Base-by-base conservation (phyloP, 2,113 vertebrate genomes). In the Odontophorus gujanensis region DNA sequence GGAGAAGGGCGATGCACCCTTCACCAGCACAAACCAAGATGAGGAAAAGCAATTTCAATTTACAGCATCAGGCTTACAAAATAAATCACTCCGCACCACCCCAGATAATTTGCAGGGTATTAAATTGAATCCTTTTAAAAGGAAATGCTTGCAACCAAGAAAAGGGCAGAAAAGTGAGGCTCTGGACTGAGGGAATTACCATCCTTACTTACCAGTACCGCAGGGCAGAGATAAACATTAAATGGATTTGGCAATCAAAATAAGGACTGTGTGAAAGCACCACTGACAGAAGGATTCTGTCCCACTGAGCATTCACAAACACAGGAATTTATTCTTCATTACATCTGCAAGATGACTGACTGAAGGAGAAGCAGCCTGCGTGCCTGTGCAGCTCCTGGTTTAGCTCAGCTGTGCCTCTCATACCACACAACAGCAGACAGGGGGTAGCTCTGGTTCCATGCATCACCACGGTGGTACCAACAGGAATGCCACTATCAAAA, bases 1-100 rank as follows among this genome's bases (percentile, higher is more conserved):
- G 80, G 61, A 67, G 57, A 26, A 17, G 30, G n/a, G 28, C 34
- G 36, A 32, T 7, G 14, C 0, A 0, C 51, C 90, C 28, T 48
- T 42, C 0, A 1, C 40, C 40, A 69, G 82, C 63, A 28, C 0
- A 0, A 12, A 8, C 55, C 0, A 2, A 50, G 67, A 68, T 51
- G 86, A 93, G 90, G 57, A 95, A 96, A 96, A 95, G 93, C 79
- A 96, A 96, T 96, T 97, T 96, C 92, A 61, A 81, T 87, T 94
- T 71, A 42, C 48, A 57, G 72, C 50, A 65, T 76, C 85, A 93
- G 61, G 73, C 73, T 96, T 94, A 87, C 81, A 85, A 81, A 97
- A 97, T 94, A 95, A 97, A 96, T 96, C 50, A 34, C 81, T 93
- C 84, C 90, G 84, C 95, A 94, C 66, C 93, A 86, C 71, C 85